Evolutionary conservation across 1,140 invertebrate genomes (phyloP).

Genomic region (Panagrolaimus sp.): DNA sequence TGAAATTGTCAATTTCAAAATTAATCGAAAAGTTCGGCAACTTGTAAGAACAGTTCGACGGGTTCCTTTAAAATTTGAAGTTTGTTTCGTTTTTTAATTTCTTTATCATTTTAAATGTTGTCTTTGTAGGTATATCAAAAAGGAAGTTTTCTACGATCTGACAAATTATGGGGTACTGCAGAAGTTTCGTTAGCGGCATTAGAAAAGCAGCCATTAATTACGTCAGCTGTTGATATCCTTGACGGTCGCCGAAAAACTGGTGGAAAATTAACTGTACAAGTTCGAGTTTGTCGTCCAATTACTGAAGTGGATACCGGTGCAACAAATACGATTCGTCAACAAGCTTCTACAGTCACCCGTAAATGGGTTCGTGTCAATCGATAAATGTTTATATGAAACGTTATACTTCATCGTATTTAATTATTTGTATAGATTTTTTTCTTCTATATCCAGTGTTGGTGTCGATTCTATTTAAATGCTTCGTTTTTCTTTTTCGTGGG

Average conservation of each 20-base stretch:
- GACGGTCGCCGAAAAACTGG: neutral
- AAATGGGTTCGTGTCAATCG: conserved; percentile 9
- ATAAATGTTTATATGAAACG: neutral
- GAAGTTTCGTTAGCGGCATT: conserved; percentile 3
- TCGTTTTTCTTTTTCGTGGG: too few species aligned
- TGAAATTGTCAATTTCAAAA: conserved; percentile 4
- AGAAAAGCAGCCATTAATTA: conserved; percentile 6
- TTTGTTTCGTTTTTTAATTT: neutral
- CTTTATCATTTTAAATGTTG: neutral
- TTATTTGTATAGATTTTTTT: too few species aligned
- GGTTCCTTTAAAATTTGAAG: conserved; percentile 4
- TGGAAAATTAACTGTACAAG: conserved; percentile 5
- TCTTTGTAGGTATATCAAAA: conserved; percentile 7
- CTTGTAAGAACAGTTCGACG: neutral
- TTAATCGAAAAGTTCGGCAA: neutral
- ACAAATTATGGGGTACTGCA: neutral
- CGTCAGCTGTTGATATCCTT: neutral
- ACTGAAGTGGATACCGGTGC: conserved; percentile 1
- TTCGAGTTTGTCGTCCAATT: neutral
- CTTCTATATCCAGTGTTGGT: too few species aligned
- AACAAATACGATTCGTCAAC: neutral
- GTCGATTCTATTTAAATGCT: too few species aligned
- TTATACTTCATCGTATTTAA: too few species aligned
- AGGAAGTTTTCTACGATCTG: conserved; percentile 6
- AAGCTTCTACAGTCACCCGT: neutral